These are phyloP conservation scores for Polypterus senegalus DNA, from an alignment of 2,113 vertebrate genomes.

Conservation along the genomic window DNA sequence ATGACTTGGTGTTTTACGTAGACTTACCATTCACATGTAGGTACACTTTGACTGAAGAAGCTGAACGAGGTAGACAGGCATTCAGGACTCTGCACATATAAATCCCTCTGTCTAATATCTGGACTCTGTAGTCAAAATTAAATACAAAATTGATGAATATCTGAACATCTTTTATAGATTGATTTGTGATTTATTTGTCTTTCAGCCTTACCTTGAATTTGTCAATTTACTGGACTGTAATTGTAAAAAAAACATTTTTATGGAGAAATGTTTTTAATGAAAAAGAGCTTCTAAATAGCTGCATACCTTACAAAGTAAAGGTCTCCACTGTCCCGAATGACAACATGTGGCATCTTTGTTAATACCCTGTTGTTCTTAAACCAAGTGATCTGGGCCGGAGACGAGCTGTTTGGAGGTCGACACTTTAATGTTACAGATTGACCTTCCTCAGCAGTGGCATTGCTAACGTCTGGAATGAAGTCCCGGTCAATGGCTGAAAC, in stretches of 20 bases:
- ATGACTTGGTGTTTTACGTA: neutral
- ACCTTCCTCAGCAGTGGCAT: conserved; percentile 33
- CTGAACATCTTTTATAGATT: too few species aligned
- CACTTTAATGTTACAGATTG: conserved; percentile 38
- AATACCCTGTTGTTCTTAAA: conserved; percentile 44
- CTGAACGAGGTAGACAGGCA: conserved; percentile 31
- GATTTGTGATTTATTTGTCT: too few species aligned
- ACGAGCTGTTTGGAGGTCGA: conserved; percentile 40
- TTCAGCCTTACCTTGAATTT: too few species aligned
- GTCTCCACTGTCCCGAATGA: conserved; percentile 35
- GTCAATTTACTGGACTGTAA: too few species aligned
- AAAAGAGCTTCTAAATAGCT: neutral
- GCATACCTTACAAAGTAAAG: conserved; percentile 45
- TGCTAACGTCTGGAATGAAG: conserved; percentile 40
- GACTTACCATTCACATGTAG: conserved; percentile 44
- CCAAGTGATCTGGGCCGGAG: conserved; percentile 44
- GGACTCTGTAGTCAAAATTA: conserved; percentile 31
- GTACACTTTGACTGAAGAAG: conserved; percentile 36
- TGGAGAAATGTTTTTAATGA: neutral
- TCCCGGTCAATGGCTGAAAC: conserved; percentile 47
- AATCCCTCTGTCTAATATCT: conserved; percentile 36
- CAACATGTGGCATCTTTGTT: conserved; percentile 10
- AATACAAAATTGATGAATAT: neutral
- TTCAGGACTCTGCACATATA: conserved; percentile 54
- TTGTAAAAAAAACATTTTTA: neutral